Percentiles rank a stretch among this genome's conserved stretches.
These are phyloP conservation scores for Luehdorfia chinensis DNA, from an alignment of 1,140 invertebrate genomes.

Conservation along the genomic window DNA sequence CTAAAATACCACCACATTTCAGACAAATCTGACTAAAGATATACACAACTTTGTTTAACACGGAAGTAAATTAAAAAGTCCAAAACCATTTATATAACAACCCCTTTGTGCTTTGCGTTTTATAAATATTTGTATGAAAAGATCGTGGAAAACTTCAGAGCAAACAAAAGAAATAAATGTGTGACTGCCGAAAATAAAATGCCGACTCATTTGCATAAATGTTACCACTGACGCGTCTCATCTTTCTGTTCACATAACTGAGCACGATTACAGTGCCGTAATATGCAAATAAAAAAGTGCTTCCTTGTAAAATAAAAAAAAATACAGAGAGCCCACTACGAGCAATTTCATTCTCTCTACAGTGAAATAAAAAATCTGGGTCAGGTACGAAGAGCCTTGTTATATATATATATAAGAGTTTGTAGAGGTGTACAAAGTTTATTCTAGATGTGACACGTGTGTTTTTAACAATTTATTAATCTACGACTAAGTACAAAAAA, in stretches of 20 bases:
- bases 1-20: no score
- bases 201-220: slow-evolving; percentile 44
- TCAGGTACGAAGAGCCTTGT: slow-evolving; percentile 45
- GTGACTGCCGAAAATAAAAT: no score
- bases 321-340: slow-evolving; percentile 44
- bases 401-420: slow-evolving; percentile 29
- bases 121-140: slow-evolving; percentile 15
- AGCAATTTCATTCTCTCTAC: slow-evolving; percentile 68
- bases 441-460: slow-evolving; percentile 6
- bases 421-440: slow-evolving; percentile 25
- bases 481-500: no score
- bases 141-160: slow-evolving; percentile 8
- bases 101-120: no score
- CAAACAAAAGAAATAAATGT: slow-evolving; percentile 15
- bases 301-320: slow-evolving; percentile 45
- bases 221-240: slow-evolving; percentile 30
- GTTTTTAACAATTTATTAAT: no score
- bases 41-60: no score
- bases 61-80: no score
- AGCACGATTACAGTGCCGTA: slow-evolving; percentile 34
- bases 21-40: no score
- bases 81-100: no score
- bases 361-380: slow-evolving; percentile 70
- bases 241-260: slow-evolving; percentile 20
- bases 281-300: slow-evolving; percentile 58